Conservation (phyloP, 37 sponge, comb jelly and placozoan genomes). For the Lycopodina hypogea region DNA sequence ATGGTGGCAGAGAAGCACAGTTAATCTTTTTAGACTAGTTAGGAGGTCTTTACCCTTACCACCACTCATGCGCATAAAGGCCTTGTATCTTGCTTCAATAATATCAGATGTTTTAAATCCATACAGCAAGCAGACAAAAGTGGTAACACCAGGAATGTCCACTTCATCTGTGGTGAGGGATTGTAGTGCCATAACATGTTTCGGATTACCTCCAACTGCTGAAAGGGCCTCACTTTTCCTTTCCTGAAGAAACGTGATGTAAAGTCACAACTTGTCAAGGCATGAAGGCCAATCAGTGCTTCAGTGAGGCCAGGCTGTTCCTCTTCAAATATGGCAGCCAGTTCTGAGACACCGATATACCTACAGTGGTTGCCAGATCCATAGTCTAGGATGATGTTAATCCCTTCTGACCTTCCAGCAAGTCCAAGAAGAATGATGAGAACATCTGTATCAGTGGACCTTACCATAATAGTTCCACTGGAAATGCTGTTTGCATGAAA, state of each 20-base stretch:
- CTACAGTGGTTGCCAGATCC: background rate
- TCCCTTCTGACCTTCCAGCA: conserved; percentile 1
- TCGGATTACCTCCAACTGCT: background rate
- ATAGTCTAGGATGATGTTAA: conserved; percentile 3
- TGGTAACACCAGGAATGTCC: background rate
- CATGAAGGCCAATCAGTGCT: background rate
- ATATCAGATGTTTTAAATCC: background rate
- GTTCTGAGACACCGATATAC: background rate
- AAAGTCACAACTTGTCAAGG: background rate
- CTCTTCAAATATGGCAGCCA: conserved; percentile 1
- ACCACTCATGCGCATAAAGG: background rate
- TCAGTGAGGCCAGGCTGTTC: background rate
- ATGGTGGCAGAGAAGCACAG: background rate
- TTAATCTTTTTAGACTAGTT: background rate
- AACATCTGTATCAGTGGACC: conserved; percentile 2
- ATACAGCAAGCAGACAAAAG: conserved; percentile 6
- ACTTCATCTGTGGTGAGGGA: background rate
- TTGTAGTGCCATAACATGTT: background rate
- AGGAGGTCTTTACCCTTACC: background rate
- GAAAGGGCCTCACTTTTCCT: background rate
- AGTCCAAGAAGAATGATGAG: background rate
- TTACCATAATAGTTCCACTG: background rate
- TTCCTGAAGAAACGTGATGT: background rate
- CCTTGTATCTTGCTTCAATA: background rate
- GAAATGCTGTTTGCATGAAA: conserved; percentile 2